These are phyloP conservation scores for Xestoiulus laeticollis DNA, from an alignment of 2,888 invertebrate genomes.

Conservation along the genomic window DNA sequence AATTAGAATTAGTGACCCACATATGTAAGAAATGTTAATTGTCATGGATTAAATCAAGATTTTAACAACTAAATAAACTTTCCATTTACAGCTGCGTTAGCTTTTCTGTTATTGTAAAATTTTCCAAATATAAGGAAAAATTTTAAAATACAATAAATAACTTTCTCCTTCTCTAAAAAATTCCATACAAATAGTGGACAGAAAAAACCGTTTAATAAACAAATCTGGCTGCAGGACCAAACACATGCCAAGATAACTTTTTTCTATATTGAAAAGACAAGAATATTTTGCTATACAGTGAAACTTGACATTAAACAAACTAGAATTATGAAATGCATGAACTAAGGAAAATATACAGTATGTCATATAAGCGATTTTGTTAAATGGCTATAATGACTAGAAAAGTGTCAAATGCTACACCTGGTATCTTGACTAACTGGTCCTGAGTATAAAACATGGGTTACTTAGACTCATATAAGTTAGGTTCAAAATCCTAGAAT, in stretches of 20 bases:
- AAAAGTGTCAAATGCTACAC: neutral
- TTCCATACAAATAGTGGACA: neutral
- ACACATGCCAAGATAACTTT: too few species aligned
- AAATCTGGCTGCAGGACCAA: neutral
- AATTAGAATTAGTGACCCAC: neutral
- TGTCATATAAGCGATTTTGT: too few species aligned
- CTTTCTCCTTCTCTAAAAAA: neutral
- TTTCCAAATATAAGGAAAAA: neutral
- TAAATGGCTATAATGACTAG: too few species aligned
- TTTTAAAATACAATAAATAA: neutral
- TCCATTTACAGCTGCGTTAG: neutral
- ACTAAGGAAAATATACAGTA: too few species aligned
- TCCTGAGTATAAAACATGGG: neutral
- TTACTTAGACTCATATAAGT: neutral
- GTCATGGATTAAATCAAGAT: neutral
- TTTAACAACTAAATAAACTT: neutral
- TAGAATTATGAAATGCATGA: too few species aligned
- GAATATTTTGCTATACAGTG: too few species aligned
- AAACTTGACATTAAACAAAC: too few species aligned
- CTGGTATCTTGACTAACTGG: neutral
- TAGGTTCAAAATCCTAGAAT: neutral
- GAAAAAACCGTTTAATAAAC: neutral
- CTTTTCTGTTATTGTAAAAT: neutral
- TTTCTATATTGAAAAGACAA: too few species aligned
- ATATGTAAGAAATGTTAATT: too few species aligned